Evolutionary conservation across 2,797 vertebrate genomes (phyloP), one percentile per base, ranked within the genome.

Genomic region (Dendrocincla tyrannina): DNA sequence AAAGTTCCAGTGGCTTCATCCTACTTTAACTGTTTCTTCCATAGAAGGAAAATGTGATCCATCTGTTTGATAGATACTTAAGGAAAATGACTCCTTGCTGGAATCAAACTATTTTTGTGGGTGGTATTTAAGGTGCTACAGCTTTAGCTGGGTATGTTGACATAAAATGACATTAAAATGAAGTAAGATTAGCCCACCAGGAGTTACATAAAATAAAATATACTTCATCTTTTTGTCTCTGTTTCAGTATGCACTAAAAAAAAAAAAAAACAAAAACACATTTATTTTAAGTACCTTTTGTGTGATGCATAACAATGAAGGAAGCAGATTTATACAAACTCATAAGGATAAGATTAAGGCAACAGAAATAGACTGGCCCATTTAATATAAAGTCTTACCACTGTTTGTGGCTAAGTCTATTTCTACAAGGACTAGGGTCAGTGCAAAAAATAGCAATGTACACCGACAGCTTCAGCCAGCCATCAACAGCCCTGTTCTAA

Each of bases 151-250:
- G 44, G 62, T 94, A 89, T 49, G 78, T 84, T 96, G 91, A 96
- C 97, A 97, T 27, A 87, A 95, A 37, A 92, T 82, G 78, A 86
- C 89, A 97, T 96, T 94, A 91, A 92, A 93, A 95, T 83, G 58
- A 28, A 94, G 78, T 77, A 96, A 74, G 69, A 96, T 91, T 86
- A 97, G 88, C 69, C 42, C 95, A 92, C 84, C 60, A 97, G 89
- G 77, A 95, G 91, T 85, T 93, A 96, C 59, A 84, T 81, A 91
- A 93, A 95, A 93, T 28, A 37, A 94, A 91, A 96, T 76, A 93
- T 46, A 84, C 93, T 95, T 95, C 76, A 69, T 80, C 73, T 95
- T 94, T 92, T 90, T 88, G 55, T 67, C 83, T 78, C 68, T 81
- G 68, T 95, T 97, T 96, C 90, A 85, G 37, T 59, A 75, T 32